Evolutionary conservation across 1,140 invertebrate genomes (phyloP), one percentile per base, ranked within the genome.

Genomic region (Euglossa dilemma): DNA sequence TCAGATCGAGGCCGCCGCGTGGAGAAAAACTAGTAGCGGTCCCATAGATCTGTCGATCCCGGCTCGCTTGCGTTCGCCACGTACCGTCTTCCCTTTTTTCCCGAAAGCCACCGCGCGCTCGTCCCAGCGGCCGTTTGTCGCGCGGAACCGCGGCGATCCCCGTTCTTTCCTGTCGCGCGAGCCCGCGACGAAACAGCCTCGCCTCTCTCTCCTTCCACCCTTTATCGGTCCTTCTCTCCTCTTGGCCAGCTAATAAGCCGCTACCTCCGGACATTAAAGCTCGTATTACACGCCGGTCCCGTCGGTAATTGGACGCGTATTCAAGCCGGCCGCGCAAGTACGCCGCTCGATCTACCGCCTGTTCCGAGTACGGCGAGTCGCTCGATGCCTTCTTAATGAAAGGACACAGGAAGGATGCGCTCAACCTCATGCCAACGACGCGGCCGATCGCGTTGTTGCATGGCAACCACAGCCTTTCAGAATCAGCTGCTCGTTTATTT

Each of bases 21-120:
- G 56, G 81, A 85, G 85, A 92, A 92, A 92, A 92, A 92, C 91
- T 91, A 85, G 91, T 92, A 90, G 90, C 91, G 90, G 89, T 80
- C 71, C 86, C 86, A 91, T 88, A 91, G 91, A 92, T 91, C 90
- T 86, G 71, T 88, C 80, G 80, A 83, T 87, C 81, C 74, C 16
- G 59, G 52, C 47, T 14, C 36, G 43, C 52, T 73, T n/a, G 47
- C 76, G 64, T 75, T 74, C 45, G 28, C 28, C 75, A 66, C 54
- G 70, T 71, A 87, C 69, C 52, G 63, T 43, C 69, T 36, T 71
- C 25, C 56, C 20, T 81, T 76, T 80, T 85, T 84, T 85, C 64
- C 20, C 75, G 25, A 64, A 79, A 69, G 5, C 66, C 14, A n/a
- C 64, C 43, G 76, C 52, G 36, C 63, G 83, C 59, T 67, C 74